Evolutionary conservation across 2,797 vertebrate species (phyloP), one percentile per base, ranked within the genome.

Genomic region (Poliocrania exsul): DNA sequence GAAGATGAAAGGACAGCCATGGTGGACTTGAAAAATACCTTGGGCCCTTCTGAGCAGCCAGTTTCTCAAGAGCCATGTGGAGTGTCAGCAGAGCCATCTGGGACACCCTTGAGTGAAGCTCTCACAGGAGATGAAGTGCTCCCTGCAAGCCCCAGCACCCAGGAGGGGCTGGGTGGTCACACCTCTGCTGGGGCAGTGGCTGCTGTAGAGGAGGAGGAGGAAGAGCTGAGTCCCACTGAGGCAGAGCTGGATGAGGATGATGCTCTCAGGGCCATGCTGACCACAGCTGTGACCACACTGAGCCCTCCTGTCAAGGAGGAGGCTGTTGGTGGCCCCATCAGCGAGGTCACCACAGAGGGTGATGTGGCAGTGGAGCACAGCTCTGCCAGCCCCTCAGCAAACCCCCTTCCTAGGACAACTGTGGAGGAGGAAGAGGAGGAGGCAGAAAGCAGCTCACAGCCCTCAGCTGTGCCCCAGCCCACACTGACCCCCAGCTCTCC

Each of bases 211-310:
- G 51, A 51, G 25, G 20, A 88, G 6, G 74, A 93, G 50, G 74
- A 90, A 37, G 50, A 67, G 10, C 65, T 93, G 31, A 42, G 44
- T 87, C 94, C 97, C 73, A 97, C 60, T 0, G 66, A 72, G 28
- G 51, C 92, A 4, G 91, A 73, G 23, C 85, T 92, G 87, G 47
- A 56, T n/a, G 92, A 94, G 67, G 95, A 80, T 6, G 70, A 24
- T 44, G 37, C 37, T 3, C 80, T 92, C 31, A 79, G 96, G 72
- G 80, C 92, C 65, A 64, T 93, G 87, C 71, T 97, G 49, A 92
- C 95, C 46, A 86, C 75, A 10, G 89, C 81, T 35, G 71, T 95
- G 70, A 88, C 88, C n/a, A 74, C 91, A 0, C 83, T 86, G 64
- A 96, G 21, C 65, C 67, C 88, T 12, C 25, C 80, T 26, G 51